A percentile compares a stretch with the other conserved stretches of the same genome.
Conservation (phyloP, 2,113 vertebrate genomes). For the Calonectris borealis region DNA sequence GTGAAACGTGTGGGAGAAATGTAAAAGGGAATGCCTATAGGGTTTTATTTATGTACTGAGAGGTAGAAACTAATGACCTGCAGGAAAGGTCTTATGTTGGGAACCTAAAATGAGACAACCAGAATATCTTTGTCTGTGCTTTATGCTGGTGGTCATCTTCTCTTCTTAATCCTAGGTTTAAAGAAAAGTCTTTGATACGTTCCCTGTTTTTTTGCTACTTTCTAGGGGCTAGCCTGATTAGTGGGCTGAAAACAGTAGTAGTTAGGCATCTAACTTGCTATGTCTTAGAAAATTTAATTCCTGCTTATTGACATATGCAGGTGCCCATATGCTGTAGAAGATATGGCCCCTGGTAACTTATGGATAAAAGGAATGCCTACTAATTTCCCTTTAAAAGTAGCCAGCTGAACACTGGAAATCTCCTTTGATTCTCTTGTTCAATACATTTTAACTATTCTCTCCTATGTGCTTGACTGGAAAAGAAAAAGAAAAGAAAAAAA, state of each 20-base stretch:
- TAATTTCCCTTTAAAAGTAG: neutral
- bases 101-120: neutral
- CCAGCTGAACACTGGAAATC: neutral
- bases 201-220: accelerated
- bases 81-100: neutral
- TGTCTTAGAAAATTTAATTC: neutral
- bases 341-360: neutral
- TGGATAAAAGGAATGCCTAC: neutral
- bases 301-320: neutral
- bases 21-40: neutral
- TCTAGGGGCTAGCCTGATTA: neutral
- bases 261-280: neutral
- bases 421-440: neutral
- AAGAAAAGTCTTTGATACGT: neutral
- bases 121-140: neutral
- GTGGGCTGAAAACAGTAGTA: neutral
- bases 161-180: neutral
- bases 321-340: neutral
- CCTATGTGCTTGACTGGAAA: neutral
- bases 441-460: neutral
- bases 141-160: neutral
- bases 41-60: neutral
- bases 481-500: neutral
- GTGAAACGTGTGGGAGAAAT: neutral
- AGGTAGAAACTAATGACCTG: neutral